Evolutionary conservation across 2,113 vertebrate species (phyloP).

Genomic region (Felis chaus): DNA sequence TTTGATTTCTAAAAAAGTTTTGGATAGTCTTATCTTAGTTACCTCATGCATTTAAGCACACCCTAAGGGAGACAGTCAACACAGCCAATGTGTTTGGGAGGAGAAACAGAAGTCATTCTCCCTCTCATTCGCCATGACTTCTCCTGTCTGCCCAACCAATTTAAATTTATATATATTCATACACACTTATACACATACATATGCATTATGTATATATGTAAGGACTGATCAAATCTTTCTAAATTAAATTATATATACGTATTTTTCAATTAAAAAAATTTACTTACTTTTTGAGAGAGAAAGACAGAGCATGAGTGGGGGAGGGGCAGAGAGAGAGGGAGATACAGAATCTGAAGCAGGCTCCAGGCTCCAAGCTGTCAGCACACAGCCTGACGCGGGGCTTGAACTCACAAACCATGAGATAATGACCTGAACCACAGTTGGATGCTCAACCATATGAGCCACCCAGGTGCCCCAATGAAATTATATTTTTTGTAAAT

Average conservation of each 20-base stretch:
- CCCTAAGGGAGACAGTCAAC: not conserved
- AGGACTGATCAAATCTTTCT: not conserved
- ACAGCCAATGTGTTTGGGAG: not conserved
- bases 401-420: no score
- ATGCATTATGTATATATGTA: not conserved
- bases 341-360: no score
- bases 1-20: not conserved
- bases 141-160: not conserved
- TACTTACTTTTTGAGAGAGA: no score
- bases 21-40: not conserved
- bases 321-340: no score
- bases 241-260: not conserved
- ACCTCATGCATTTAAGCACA: not conserved
- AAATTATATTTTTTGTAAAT: not conserved
- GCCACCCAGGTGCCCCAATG: not conserved
- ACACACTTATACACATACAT: not conserved
- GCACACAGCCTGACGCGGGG: no score
- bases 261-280: no score
- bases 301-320: no score
- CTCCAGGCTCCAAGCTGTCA: no score
- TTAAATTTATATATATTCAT: not conserved
- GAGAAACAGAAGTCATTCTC: not conserved
- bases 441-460: no score
- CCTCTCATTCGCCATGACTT: not conserved
- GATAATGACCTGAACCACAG: no score